Conservation (phyloP, 1,140 invertebrate genomes). For the Nephila pilipes region DNA sequence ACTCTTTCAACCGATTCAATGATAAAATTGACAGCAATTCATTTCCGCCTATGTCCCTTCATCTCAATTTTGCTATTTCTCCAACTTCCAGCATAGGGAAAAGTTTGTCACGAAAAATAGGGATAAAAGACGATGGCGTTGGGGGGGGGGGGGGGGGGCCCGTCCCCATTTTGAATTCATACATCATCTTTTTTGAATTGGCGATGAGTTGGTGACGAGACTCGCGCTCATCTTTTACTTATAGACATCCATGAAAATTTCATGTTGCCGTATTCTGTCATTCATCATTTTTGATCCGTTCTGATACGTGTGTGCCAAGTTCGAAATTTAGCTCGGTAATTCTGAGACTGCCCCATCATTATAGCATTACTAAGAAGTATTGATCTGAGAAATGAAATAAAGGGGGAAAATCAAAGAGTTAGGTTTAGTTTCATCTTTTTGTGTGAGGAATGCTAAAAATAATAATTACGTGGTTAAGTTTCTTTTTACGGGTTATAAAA, state of each 20-base stretch:
- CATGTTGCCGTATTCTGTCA: neutral
- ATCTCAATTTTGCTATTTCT: slow-evolving; percentile 7
- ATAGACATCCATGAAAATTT: slow-evolving; percentile 39
- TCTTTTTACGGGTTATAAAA: neutral
- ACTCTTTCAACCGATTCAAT: neutral
- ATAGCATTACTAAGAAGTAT: slow-evolving; percentile 6
- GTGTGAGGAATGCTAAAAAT: neutral
- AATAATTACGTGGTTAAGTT: neutral
- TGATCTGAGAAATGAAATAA: neutral
- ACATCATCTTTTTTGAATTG: slow-evolving; percentile 59
- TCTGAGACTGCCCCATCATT: neutral
- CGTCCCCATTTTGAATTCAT: slow-evolving; percentile 60
- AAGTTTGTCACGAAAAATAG: slow-evolving; percentile 46
- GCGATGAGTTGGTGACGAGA: neutral
- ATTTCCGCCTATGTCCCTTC: neutral
- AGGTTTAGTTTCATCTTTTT: neutral
- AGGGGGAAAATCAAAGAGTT: neutral
- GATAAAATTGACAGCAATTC: slow-evolving; percentile 47
- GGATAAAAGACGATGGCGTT: neutral
- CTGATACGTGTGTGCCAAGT: slow-evolving; percentile 22
- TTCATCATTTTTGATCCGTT: slow-evolving; percentile 42
- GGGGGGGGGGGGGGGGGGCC: slow-evolving; percentile 7
- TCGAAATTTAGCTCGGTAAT: neutral
- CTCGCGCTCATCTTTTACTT: slow-evolving; percentile 13
- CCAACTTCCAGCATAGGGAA: neutral